These are phyloP conservation scores for Mnemiopsis leidyi DNA, from an alignment of 37 sponge, comb jelly and placozoan genomes.

Conservation along the genomic window DNA sequence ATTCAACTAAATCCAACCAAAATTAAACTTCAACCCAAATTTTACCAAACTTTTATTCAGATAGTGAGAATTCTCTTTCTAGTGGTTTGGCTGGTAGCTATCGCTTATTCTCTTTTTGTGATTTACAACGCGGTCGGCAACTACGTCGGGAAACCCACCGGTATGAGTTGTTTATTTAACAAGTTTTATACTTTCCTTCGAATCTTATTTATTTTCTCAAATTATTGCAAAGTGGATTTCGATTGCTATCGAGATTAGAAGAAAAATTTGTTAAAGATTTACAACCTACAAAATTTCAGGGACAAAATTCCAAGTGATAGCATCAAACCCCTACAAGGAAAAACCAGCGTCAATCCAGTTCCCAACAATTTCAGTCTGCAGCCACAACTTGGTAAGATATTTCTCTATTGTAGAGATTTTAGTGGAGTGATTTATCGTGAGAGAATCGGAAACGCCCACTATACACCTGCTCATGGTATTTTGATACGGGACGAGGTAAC, in stretches of 20 bases:
- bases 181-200: background rate
- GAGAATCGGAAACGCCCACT: no score
- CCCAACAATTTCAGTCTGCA: conserved; percentile 33
- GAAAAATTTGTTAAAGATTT: no score
- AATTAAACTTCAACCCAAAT: no score
- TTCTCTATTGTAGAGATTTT: no score
- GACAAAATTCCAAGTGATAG: conserved; percentile 26
- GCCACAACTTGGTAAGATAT: conserved; percentile 27
- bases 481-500: no score
- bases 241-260: no score
- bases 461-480: no score
- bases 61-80: background rate
- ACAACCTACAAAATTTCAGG: no score
- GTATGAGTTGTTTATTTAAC: background rate
- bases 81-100: background rate
- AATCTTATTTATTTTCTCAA: no score
- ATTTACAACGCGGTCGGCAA: background rate
- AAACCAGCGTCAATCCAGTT: conserved; percentile 12
- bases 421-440: no score
- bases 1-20: no score
- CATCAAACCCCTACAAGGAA: background rate
- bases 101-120: background rate
- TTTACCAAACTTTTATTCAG: background rate
- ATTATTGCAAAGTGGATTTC: no score
- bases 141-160: conserved; percentile 14